A percentile compares a stretch with the other conserved stretches of the same genome.
These are phyloP conservation scores for Cecidostiba fungosa DNA, from an alignment of 2,888 invertebrate genomes.

Conservation along the genomic window DNA sequence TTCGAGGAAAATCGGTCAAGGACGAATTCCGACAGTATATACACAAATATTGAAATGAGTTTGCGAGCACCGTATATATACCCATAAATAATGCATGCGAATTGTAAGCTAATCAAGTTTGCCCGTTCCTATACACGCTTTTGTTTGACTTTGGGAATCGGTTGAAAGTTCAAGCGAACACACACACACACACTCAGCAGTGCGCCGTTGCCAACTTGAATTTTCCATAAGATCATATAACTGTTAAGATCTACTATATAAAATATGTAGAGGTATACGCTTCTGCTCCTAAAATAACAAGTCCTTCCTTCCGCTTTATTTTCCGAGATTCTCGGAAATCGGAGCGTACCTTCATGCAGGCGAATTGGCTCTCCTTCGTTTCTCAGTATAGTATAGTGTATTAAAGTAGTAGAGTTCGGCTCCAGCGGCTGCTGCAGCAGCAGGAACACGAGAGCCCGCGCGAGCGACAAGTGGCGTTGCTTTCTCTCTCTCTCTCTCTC, in stretches of 20 bases:
- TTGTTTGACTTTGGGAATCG: slow-evolving; percentile 8
- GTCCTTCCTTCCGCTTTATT: not conserved
- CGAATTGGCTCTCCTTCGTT: not conserved
- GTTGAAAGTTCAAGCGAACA: not conserved
- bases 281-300: slow-evolving; percentile 22
- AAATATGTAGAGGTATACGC: no score
- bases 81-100: not conserved
- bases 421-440: not conserved
- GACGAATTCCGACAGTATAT: not conserved
- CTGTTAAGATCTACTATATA: no score
- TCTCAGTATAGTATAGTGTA: not conserved
- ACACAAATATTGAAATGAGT: not conserved
- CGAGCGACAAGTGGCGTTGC: slow-evolving; percentile 44
- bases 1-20: slow-evolving; percentile 6
- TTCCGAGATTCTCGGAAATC: not conserved
- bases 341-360: slow-evolving; percentile 5
- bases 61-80: not conserved
- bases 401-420: not conserved
- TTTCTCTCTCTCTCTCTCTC: slow-evolving; percentile 17
- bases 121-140: not conserved
- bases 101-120: not conserved
- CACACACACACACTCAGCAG: not conserved
- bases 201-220: not conserved
- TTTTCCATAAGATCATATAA: not conserved
- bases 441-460: slow-evolving; percentile 10